Conservation (phyloP, 1,140 invertebrate genomes). For the Bombus sylvicola region DNA sequence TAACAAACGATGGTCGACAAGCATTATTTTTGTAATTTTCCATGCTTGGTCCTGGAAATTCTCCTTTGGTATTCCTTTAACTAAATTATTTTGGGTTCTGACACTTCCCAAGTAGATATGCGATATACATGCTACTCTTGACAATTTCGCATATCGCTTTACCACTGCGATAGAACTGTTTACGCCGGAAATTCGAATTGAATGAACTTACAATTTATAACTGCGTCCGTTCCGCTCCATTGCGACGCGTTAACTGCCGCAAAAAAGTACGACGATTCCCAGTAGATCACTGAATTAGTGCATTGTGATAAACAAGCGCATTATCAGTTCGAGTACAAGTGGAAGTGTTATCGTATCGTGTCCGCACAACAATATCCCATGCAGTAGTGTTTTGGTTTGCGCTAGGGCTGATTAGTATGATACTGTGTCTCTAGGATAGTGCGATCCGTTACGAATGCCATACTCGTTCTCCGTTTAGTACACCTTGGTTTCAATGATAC, state of each 20-base stretch:
- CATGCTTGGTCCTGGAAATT: too few species aligned
- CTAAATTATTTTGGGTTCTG: too few species aligned
- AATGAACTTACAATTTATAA: neutral
- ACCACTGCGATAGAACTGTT: neutral
- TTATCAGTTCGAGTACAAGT: neutral
- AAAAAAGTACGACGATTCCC: neutral
- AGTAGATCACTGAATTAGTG: neutral
- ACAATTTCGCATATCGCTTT: too few species aligned
- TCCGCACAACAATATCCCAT: neutral
- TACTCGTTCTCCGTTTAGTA: neutral
- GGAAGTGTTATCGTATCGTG: neutral
- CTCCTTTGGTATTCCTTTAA: too few species aligned
- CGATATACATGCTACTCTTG: too few species aligned
- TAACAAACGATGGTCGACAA: neutral
- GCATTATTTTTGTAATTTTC: neutral
- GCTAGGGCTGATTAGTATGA: neutral
- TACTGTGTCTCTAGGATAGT: neutral
- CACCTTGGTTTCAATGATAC: constrained; percentile 22
- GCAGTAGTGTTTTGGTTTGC: neutral
- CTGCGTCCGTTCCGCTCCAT: neutral
- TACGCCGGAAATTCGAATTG: neutral
- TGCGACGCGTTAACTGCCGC: neutral
- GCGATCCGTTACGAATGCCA: neutral
- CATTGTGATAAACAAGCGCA: neutral
- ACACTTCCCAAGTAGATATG: rapidly evolving